Conservation (phyloP, 2,113 vertebrate genomes). For the Leuciscus idus region DNA sequence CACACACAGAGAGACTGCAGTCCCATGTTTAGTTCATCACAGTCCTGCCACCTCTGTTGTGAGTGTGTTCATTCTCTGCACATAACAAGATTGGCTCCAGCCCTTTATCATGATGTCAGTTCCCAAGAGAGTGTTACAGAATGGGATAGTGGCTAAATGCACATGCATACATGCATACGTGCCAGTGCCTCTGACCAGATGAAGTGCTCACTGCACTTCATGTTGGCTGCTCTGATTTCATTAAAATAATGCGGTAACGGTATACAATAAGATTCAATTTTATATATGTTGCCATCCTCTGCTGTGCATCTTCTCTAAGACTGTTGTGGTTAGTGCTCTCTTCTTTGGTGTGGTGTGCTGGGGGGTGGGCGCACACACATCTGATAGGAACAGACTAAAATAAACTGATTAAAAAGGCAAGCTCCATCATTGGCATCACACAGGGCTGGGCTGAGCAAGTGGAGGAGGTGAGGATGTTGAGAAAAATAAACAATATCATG, state of each 20-base stretch:
- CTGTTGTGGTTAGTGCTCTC: too few species aligned
- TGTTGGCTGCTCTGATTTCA: not conserved
- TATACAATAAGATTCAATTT: not conserved
- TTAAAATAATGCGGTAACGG: not conserved
- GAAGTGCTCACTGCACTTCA: slow-evolving; percentile 19
- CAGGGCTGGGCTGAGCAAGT: too few species aligned
- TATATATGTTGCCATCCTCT: too few species aligned
- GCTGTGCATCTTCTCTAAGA: too few species aligned
- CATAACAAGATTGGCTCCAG: slow-evolving; percentile 32
- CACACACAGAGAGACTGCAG: not conserved
- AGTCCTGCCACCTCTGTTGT: not conserved
- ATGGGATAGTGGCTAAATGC: not conserved
- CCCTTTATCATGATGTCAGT: slow-evolving; percentile 43
- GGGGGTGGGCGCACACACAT: too few species aligned
- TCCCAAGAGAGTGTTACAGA: not conserved
- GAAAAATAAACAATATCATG: too few species aligned
- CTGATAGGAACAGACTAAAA: not conserved
- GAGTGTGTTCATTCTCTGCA: slow-evolving; percentile 5
- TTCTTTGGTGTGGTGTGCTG: too few species aligned
- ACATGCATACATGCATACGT: slow-evolving; percentile 20
- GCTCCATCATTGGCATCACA: too few species aligned
- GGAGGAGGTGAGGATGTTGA: too few species aligned
- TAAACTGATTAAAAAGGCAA: too few species aligned
- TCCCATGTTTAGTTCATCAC: not conserved
- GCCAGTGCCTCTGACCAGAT: not conserved